Evolutionary conservation across 1,140 invertebrate genomes (phyloP), one percentile per base, ranked within the genome.

Genomic region (Caenorhabditis brenneri): DNA sequence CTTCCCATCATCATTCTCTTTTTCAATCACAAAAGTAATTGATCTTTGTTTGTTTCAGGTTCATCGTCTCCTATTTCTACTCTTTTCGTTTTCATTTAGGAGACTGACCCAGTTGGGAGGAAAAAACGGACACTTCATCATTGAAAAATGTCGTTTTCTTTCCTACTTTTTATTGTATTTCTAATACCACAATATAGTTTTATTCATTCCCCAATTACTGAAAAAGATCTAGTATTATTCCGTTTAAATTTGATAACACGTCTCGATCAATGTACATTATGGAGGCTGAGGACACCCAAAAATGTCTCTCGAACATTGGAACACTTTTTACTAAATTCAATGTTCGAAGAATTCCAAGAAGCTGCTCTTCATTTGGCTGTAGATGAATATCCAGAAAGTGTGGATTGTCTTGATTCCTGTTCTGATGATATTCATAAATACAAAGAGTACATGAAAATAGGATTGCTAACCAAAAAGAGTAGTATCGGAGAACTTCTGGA

Each of bases 241-340:
- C 55, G 81, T 2, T 65, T 22, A 22, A 69, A 58, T 24, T 60
- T 82, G 24, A 36, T 82, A 27, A 29, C 12, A 36, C 81, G 81
- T 5, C 48, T 82, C 5, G 81, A 82, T 74, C 81, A 60, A 22
- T 82, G 81, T 24, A 82, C 81, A 48, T 22, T 24, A 82, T 82
- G 81, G 81, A 82, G 81, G 27, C 10, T 36, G 9, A 6, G 42
- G 12, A n/a, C 49, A 7, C 5, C 36, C 5, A 46, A 82, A 19
- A 42, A 82, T 16, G 16, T 58, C 1, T 46, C 39, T 19, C n/a
- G 29, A n/a, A 65, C 55, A 1, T 36, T 82, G 9, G 36, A 82
- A 49, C 55, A 46, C 33, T 60, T 82, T 49, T 33, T 82, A 29
- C 69, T 82, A n/a, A 65, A 51, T 24, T 58, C 81, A 7, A 82